Evolutionary conservation across 2,113 vertebrate genomes (phyloP).

Genomic region (Cairina moschata): DNA sequence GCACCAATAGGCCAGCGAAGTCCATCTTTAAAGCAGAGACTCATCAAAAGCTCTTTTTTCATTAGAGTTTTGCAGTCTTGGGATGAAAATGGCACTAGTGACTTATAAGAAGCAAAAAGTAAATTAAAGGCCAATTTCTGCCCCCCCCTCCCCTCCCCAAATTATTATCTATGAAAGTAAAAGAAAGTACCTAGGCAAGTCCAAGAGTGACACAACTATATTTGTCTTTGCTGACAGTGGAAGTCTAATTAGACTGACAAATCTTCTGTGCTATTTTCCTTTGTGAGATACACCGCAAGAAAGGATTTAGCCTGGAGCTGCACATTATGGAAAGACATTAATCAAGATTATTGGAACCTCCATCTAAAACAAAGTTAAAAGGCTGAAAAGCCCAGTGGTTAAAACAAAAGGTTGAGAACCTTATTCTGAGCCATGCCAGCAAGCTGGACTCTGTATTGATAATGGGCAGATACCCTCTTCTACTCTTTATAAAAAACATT

Average conservation of each 20-base stretch:
- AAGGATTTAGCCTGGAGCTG: constrained; percentile 61
- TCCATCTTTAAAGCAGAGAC: constrained; percentile 22
- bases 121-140: constrained; percentile 73
- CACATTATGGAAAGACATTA: constrained; percentile 70
- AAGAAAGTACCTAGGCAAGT: constrained; percentile 62
- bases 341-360: constrained; percentile 76
- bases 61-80: constrained; percentile 27
- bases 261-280: constrained; percentile 68
- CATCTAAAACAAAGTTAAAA: constrained; percentile 61
- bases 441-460: background rate
- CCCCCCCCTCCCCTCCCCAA: background rate
- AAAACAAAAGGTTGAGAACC: constrained; percentile 29
- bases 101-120: constrained; percentile 55
- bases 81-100: constrained; percentile 67
- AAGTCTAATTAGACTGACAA: constrained; percentile 81
- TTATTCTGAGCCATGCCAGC: background rate
- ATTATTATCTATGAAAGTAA: constrained; percentile 65
- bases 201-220: constrained; percentile 59
- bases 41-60: constrained; percentile 29
- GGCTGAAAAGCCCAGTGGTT: constrained; percentile 35
- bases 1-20: background rate
- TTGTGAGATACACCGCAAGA: constrained; percentile 65
- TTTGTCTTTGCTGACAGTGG: constrained; percentile 71
- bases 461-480: background rate
- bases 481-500: background rate